A percentile compares a stretch with the other conserved stretches of the same genome.
phyloP scores from a whole-genome alignment of 2,797 vertebrate genomes.

The Chrosomus eos region DNA sequence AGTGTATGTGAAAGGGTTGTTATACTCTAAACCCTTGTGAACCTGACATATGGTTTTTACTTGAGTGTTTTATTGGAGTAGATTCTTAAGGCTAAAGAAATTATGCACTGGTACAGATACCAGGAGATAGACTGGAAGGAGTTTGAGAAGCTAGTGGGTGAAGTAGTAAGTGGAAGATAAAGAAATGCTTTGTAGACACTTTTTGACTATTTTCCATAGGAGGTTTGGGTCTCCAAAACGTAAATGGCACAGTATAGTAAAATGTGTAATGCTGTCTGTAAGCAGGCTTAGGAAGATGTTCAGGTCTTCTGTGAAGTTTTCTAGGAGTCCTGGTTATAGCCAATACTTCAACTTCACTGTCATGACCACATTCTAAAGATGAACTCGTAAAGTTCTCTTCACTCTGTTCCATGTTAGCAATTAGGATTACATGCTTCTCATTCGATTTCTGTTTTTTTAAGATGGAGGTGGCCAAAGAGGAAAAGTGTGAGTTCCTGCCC shows the following conservation, averaged over 20 bases:
- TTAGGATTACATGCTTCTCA: not conserved
- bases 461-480: constrained; percentile 92
- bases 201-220: not conserved
- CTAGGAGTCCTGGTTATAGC: not conserved
- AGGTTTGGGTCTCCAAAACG: constrained; percentile 17
- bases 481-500: constrained; percentile 93
- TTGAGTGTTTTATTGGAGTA: not conserved
- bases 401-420: not conserved
- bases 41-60: not conserved
- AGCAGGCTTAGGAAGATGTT: not conserved
- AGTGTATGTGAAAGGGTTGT: not conserved
- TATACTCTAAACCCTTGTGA: not conserved
- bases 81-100: constrained; percentile 1
- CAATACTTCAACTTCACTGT: not conserved
- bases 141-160: not conserved
- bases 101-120: not conserved
- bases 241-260: not conserved
- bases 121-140: not conserved
- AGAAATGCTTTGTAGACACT: not conserved
- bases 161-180: not conserved
- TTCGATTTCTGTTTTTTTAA: constrained; percentile 58
- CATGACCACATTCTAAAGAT: not conserved
- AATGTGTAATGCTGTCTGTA: not conserved
- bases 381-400: not conserved
- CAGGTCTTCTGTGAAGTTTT: not conserved